These are phyloP conservation scores for Anticlea derivata DNA, from an alignment of 2,888 invertebrate species.

Conservation along the genomic window DNA sequence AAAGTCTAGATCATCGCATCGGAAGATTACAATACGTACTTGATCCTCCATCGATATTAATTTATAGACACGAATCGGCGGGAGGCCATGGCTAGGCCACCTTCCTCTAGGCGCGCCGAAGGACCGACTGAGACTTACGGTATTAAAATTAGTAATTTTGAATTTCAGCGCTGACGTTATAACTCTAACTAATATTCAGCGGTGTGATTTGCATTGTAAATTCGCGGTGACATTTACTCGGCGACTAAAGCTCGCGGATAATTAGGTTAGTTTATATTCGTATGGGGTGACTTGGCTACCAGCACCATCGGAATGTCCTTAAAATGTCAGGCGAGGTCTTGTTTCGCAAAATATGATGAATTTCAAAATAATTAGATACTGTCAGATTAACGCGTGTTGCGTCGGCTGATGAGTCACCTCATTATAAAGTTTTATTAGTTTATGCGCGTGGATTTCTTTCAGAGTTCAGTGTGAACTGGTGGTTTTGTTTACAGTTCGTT, in stretches of 20 bases:
- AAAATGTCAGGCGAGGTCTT: slow-evolving; percentile 56
- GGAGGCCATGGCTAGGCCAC: slow-evolving; percentile 67
- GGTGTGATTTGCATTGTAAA: slow-evolving; percentile 81
- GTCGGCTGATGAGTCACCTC: slow-evolving; percentile 47
- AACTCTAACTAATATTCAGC: slow-evolving; percentile 81
- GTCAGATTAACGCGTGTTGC: slow-evolving; percentile 47
- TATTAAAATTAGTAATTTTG: slow-evolving; percentile 83
- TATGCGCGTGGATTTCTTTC: slow-evolving; percentile 42
- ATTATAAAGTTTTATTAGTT: slow-evolving; percentile 50
- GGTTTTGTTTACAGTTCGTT: slow-evolving; percentile 66
- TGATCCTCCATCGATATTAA: slow-evolving; percentile 71
- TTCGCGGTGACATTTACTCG: slow-evolving; percentile 73
- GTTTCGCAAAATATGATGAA: slow-evolving; percentile 39
- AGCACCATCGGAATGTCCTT: slow-evolving; percentile 62
- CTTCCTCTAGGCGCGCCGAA: slow-evolving; percentile 73
- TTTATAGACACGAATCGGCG: slow-evolving; percentile 51
- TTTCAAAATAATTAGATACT: slow-evolving; percentile 49
- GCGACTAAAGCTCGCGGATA: slow-evolving; percentile 78
- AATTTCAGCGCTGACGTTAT: slow-evolving; percentile 78
- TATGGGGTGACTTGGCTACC: slow-evolving; percentile 57
- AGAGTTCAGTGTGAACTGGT: slow-evolving; percentile 42
- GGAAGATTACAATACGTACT: slow-evolving; percentile 68
- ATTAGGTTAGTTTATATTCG: slow-evolving; percentile 83
- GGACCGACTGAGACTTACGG: slow-evolving; percentile 78
- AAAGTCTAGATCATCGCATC: slow-evolving; percentile 50